Conservation (phyloP, 2,888 invertebrate genomes). For the Lissonota sp. region DNA sequence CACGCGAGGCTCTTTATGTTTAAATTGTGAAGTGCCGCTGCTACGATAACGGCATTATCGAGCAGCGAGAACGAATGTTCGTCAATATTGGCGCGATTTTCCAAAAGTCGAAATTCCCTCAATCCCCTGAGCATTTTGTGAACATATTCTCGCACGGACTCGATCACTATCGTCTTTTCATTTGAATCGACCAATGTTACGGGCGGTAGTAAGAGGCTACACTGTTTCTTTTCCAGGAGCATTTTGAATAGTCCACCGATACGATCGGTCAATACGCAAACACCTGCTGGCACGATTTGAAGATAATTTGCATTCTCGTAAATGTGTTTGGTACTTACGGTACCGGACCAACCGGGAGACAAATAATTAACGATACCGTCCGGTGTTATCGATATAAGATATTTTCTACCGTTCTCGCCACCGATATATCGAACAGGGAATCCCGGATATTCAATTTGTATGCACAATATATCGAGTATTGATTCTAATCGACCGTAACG, state of each 20-base stretch:
- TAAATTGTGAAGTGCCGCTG: constrained; percentile 19
- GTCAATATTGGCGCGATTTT: neutral
- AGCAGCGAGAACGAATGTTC: neutral
- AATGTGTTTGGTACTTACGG: neutral
- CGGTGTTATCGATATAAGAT: constrained; percentile 53
- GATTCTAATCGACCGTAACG: constrained; percentile 11
- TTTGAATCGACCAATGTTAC: neutral
- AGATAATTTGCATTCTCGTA: constrained; percentile 41
- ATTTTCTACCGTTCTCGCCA: constrained; percentile 32
- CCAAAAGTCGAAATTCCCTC: constrained; percentile 24
- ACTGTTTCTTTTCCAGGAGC: constrained; percentile 1
- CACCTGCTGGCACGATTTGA: constrained; percentile 11
- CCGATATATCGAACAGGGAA: neutral
- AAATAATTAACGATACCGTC: constrained; percentile 44
- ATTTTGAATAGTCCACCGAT: neutral
- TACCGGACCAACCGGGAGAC: constrained; percentile 34
- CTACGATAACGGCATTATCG: constrained; percentile 22
- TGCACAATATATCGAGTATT: constrained; percentile 51
- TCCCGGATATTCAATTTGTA: constrained; percentile 28
- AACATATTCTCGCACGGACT: neutral
- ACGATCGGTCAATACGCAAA: constrained; percentile 9
- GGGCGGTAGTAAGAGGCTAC: constrained; percentile 5
- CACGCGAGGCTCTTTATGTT: neutral
- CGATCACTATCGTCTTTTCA: neutral
- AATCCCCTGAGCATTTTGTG: constrained; percentile 12